A percentile compares a stretch with the other conserved stretches of the same genome.
Evolutionary conservation across 2,113 vertebrate species (phyloP).

Genomic region (Propithecus coquereli): DNA sequence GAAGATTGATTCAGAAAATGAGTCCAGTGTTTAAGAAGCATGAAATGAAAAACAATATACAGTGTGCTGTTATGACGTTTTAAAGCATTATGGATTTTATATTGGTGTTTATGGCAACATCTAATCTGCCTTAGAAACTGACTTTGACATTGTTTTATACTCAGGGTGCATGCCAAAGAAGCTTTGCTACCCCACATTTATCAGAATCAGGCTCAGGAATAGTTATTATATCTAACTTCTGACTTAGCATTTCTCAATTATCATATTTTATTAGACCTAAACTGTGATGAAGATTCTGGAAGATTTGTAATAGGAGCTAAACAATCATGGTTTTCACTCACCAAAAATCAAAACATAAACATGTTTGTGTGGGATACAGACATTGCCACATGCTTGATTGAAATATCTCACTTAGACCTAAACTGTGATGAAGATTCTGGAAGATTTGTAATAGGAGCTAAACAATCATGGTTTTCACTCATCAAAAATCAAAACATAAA

Average conservation of each 20-base stretch:
- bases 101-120: slow-evolving; percentile 6
- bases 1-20: slow-evolving; percentile 57
- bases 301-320: neutral
- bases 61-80: slow-evolving; percentile 9
- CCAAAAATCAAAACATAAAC: neutral
- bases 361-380: neutral
- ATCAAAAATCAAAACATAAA: neutral
- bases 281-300: neutral
- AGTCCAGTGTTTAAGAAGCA: slow-evolving; percentile 55
- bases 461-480: neutral
- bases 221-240: neutral
- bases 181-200: neutral
- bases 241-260: neutral
- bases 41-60: slow-evolving; percentile 58
- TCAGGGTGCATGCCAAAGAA: neutral
- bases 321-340: neutral
- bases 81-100: slow-evolving; percentile 55
- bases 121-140: slow-evolving; percentile 40
- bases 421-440: neutral
- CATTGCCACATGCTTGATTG: neutral
- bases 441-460: neutral
- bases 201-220: neutral
- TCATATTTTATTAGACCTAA: neutral
- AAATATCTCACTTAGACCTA: neutral
- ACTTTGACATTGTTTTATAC: slow-evolving; percentile 35